These are phyloP conservation scores for Mus minutoides DNA, from an alignment of 2,797 vertebrate genomes.

Conservation along the genomic window DNA sequence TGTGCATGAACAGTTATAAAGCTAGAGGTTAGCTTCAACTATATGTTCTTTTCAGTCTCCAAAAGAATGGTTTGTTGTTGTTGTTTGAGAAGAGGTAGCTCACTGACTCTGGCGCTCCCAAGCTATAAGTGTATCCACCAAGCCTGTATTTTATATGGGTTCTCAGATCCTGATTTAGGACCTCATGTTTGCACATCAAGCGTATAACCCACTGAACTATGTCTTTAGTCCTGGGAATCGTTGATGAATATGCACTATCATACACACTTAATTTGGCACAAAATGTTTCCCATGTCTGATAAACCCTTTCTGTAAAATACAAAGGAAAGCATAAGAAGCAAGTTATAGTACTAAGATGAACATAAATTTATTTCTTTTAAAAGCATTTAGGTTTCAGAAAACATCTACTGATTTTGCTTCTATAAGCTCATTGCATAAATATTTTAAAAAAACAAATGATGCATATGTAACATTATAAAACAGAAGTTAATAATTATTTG, in stretches of 20 bases:
- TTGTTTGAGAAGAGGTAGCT: neutral
- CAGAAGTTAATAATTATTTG: neutral
- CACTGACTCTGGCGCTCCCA: neutral
- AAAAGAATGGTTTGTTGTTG: neutral
- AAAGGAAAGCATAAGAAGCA: neutral
- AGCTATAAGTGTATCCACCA: neutral
- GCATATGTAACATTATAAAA: neutral
- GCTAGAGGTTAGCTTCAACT: neutral
- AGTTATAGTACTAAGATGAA: neutral
- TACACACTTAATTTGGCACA: neutral
- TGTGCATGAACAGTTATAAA: neutral
- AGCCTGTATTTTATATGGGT: neutral
- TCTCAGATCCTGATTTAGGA: neutral
- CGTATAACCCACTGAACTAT: neutral
- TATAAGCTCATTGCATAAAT: slow-evolving; percentile 23
- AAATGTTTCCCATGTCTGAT: neutral
- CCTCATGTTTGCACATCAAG: neutral
- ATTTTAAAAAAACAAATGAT: slow-evolving; percentile 46
- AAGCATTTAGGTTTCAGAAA: neutral
- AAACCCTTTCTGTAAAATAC: neutral
- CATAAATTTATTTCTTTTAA: neutral
- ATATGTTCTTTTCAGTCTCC: neutral
- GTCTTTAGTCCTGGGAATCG: neutral
- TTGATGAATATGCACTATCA: neutral
- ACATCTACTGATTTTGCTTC: slow-evolving; percentile 1